These are phyloP conservation scores for Musca vetustissima DNA, from an alignment of 1,140 invertebrate genomes.

Conservation along the genomic window DNA sequence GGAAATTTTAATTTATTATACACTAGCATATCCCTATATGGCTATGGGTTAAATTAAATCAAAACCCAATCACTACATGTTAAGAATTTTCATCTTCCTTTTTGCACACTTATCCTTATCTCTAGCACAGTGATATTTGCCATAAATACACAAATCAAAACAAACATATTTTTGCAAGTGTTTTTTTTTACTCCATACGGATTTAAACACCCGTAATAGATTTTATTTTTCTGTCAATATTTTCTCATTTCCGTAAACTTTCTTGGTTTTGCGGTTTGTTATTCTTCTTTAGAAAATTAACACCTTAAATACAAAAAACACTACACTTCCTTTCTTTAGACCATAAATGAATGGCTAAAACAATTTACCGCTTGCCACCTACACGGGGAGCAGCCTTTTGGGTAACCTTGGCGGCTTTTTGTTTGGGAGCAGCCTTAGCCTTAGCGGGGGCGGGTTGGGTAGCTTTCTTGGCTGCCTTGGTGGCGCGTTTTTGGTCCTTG, in stretches of 20 bases:
- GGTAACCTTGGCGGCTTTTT: constrained; percentile 82
- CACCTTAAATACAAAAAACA: constrained; percentile 7
- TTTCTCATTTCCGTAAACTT: constrained; percentile 8
- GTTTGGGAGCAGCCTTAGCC: constrained; percentile 72
- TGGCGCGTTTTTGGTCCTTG: constrained; percentile 87
- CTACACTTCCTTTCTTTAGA: background rate
- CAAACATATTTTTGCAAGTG: no score
- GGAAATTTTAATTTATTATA: no score
- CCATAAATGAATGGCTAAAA: background rate
- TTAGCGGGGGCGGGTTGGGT: constrained; percentile 71
- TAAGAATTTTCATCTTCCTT: no score
- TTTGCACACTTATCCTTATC: no score
- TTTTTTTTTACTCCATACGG: constrained; percentile 3
- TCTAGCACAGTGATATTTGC: no score
- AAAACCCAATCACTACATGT: no score
- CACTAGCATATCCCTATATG: no score
- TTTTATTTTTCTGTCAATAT: background rate
- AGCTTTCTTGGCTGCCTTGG: constrained; percentile 84
- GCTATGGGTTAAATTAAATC: no score
- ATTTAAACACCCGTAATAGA: constrained; percentile 1
- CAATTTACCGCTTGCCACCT: constrained; percentile 90
- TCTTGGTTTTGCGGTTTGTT: background rate
- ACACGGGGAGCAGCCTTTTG: constrained; percentile 85
- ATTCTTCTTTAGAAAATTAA: constrained; percentile 3
- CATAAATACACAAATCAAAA: no score